Conservation (phyloP, 2,888 invertebrate genomes). For the Subacronicta megacephala region DNA sequence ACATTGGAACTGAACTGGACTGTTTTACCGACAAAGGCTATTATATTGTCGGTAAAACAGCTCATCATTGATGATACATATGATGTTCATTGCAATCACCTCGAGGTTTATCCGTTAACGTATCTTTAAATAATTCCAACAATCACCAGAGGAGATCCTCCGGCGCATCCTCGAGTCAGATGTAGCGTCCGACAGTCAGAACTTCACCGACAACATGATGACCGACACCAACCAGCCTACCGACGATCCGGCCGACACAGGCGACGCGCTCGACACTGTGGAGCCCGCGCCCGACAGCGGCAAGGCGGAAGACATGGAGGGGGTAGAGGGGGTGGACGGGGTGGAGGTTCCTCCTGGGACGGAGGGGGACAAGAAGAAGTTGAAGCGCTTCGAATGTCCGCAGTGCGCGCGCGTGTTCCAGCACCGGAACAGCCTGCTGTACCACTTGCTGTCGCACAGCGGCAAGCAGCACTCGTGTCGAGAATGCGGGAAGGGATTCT, state of each 20-base stretch:
- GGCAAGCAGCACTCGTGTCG: slow-evolving; percentile 94
- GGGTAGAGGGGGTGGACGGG: neutral
- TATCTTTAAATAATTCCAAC: neutral
- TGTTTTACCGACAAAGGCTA: too few species aligned
- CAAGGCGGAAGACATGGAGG: neutral
- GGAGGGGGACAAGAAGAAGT: slow-evolving; percentile 56
- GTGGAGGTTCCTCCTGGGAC: neutral
- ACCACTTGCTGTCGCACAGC: slow-evolving; percentile 94
- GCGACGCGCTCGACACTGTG: slow-evolving; percentile 11
- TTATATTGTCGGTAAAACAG: too few species aligned
- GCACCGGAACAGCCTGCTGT: slow-evolving; percentile 95
- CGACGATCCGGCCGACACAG: slow-evolving; percentile 10
- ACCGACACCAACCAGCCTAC: slow-evolving; percentile 29
- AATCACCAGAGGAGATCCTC: slow-evolving; percentile 77
- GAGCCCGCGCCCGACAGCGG: neutral
- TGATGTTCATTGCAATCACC: too few species aligned
- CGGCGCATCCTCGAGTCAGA: slow-evolving; percentile 81
- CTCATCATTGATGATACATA: too few species aligned
- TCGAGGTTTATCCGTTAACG: too few species aligned
- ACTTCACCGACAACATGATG: slow-evolving; percentile 66
- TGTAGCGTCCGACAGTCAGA: slow-evolving; percentile 56
- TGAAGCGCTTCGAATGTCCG: slow-evolving; percentile 88
- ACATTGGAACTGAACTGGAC: too few species aligned
- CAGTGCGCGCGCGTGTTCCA: slow-evolving; percentile 93
- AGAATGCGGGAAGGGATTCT: slow-evolving; percentile 95